Percentiles rank a stretch among this genome's conserved stretches.
These are phyloP conservation scores for Aporrectodea caliginosa DNA, from an alignment of 1,140 invertebrate genomes.

Conservation along the genomic window DNA sequence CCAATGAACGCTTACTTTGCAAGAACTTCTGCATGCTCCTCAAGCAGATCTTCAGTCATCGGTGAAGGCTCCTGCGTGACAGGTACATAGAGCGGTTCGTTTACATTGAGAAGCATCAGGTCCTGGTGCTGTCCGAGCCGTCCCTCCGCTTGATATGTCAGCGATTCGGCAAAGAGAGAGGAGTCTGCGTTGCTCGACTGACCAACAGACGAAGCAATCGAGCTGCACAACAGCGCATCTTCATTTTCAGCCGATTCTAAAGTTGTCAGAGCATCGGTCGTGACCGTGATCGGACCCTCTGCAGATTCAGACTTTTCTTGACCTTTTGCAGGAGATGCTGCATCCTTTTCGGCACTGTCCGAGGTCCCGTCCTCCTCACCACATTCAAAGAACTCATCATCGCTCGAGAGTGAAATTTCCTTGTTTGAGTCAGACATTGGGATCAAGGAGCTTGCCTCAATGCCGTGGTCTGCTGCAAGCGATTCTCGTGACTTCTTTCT, in stretches of 20 bases:
- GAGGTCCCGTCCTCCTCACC: slow-evolving; percentile 61
- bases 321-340: too few relatives aligned
- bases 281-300: too few relatives aligned
- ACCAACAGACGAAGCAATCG: slow-evolving; percentile 29
- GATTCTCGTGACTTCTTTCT: slow-evolving; percentile 62
- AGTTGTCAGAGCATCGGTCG: background rate
- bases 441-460: background rate
- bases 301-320: too few relatives aligned
- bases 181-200: slow-evolving; percentile 24
- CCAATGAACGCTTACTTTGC: slow-evolving; percentile 52
- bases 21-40: slow-evolving; percentile 88
- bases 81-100: slow-evolving; percentile 69
- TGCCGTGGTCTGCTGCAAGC: slow-evolving; percentile 28
- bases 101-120: slow-evolving; percentile 41
- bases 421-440: slow-evolving; percentile 3
- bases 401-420: slow-evolving; percentile 18
- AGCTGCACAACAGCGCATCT: background rate
- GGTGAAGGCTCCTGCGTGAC: slow-evolving; percentile 90
- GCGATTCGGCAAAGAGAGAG: slow-evolving; percentile 56
- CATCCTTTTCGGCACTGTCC: slow-evolving; percentile 50
- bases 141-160: slow-evolving; percentile 59
- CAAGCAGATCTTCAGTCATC: slow-evolving; percentile 93
- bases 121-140: slow-evolving; percentile 66
- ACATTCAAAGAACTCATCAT: slow-evolving; percentile 33
- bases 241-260: background rate